A percentile compares a stretch with the other conserved stretches of the same genome.
phyloP scores from a whole-genome alignment of 1,140 invertebrate genomes.

The Trichonephila inaurata region DNA sequence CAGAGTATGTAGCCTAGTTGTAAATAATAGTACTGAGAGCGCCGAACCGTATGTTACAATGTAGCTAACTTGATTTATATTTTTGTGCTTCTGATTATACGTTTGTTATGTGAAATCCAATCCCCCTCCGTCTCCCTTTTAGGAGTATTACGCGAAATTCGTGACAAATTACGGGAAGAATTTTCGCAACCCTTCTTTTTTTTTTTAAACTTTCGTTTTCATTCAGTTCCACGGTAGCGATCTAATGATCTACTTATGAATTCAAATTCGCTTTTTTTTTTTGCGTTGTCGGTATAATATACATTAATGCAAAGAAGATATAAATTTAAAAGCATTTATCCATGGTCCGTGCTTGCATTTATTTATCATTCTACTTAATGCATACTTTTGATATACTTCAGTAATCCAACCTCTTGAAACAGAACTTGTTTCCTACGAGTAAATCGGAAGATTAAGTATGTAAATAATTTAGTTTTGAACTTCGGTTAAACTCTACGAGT shows the following conservation, averaged over 20 bases:
- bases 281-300: too few relatives aligned
- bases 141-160: background rate
- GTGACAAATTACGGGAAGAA: background rate
- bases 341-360: too few relatives aligned
- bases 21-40: slow-evolving; percentile 34
- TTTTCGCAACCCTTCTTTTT: background rate
- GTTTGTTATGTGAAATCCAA: background rate
- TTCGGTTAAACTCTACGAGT: too few relatives aligned
- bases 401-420: too few relatives aligned
- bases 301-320: too few relatives aligned
- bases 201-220: background rate
- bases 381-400: too few relatives aligned
- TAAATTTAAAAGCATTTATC: too few relatives aligned
- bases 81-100: slow-evolving; percentile 9
- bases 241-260: slow-evolving; percentile 30
- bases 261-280: background rate
- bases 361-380: too few relatives aligned
- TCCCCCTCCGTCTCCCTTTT: background rate
- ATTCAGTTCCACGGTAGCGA: background rate
- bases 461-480: too few relatives aligned
- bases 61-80: slow-evolving; percentile 5
- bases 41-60: slow-evolving; percentile 30
- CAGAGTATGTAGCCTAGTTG: background rate
- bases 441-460: too few relatives aligned
- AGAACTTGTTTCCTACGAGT: too few relatives aligned